Evolutionary conservation across 2,113 vertebrate species (phyloP), one percentile per base, ranked within the genome.

Genomic region (Microtus pennsylvanicus): DNA sequence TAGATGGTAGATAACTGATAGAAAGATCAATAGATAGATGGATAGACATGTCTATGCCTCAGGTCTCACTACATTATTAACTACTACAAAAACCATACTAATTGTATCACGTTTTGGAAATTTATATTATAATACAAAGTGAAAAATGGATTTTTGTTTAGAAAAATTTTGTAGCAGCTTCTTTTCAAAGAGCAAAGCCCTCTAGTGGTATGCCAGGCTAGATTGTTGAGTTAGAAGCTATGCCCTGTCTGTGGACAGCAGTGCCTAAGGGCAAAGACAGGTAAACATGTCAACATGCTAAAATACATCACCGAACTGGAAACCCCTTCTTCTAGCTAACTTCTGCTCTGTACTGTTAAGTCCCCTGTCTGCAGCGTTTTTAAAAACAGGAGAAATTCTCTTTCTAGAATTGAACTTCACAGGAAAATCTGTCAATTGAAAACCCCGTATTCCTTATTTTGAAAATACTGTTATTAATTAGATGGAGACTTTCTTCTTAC

Each of bases 21-120:
- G 22, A 42, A 81, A 81, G 35, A 26, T 12, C 1, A 33, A 3
- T 38, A 63, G 16, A 38, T n/a, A 76, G 16, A 90, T 28, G 16
- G 4, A n/a, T 50, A 72, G 52, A 83, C 38, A 47, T 58, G 63
- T n/a, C 7, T 93, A 61, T 61, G 2, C 1, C 86, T 67, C 45
- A 72, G 5, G 3, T 5, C 14, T 83, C 63, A 90, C 8, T 45
- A 26, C 87, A 82, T 69, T 35, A 17, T 82, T 19, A 50, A 26
- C 6, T 78, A 38, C 42, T 78, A 86, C 52, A 76, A 85, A 69
- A 50, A 30, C 3, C 4, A 85, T 88, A 85, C 13, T 10, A 76
- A 7, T 21, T 86, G 19, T 7, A 89, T 85, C 30, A 90, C 4
- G 52, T 94, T 74, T 89, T 58, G 28, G 69, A 93, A 93, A 94